Conservation (phyloP, 1,140 invertebrate species). For the Bombus polaris region DNA sequence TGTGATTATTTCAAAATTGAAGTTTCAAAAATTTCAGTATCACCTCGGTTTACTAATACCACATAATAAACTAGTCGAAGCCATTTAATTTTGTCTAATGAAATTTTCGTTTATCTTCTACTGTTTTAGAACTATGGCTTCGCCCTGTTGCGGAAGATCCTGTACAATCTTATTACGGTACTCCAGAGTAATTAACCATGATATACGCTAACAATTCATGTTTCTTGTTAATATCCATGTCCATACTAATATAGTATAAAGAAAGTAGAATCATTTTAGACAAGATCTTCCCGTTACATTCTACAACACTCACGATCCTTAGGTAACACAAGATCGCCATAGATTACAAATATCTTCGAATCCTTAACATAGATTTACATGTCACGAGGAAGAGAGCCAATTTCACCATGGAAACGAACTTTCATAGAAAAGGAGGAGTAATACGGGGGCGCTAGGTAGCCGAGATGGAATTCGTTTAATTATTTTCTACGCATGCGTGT, state of each 20-base stretch:
- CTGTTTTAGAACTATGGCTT: background rate
- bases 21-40: background rate
- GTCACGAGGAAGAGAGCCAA: background rate
- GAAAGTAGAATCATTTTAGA: background rate
- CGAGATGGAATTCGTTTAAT: conserved; percentile 8
- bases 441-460: background rate
- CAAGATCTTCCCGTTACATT: too few relatives aligned
- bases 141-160: background rate
- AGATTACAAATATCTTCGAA: background rate
- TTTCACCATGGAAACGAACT: background rate
- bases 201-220: background rate
- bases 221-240: background rate
- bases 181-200: background rate
- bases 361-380: background rate
- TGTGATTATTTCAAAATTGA: too few relatives aligned
- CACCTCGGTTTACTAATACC: background rate
- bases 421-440: background rate
- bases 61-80: background rate
- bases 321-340: background rate
- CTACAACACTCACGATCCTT: background rate
- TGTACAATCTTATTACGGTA: background rate
- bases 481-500: background rate
- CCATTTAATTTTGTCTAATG: background rate
- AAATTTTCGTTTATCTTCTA: background rate
- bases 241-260: background rate